Conservation (phyloP, 2,113 vertebrate genomes). For the Pteronura brasiliensis region DNA sequence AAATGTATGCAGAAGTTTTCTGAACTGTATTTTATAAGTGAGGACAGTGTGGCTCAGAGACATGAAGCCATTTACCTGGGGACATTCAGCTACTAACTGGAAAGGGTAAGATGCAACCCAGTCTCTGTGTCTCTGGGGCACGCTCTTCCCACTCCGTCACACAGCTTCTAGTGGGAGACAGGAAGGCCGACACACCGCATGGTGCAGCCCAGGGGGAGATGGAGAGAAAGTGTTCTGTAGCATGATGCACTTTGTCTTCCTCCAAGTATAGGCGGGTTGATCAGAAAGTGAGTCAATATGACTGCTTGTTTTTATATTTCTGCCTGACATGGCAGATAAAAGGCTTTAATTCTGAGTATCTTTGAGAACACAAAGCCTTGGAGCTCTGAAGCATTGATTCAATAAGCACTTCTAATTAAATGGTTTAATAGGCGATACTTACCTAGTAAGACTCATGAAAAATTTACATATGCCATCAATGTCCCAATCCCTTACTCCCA, state of each 20-base stretch:
- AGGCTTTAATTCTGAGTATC: slow-evolving; percentile 35
- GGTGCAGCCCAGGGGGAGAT: rapidly evolving
- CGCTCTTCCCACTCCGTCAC: too few relatives aligned
- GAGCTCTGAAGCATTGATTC: slow-evolving; percentile 36
- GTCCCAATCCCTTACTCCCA: neutral
- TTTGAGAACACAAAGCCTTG: slow-evolving; percentile 33
- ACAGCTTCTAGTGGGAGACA: too few relatives aligned
- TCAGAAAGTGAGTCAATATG: slow-evolving; percentile 48
- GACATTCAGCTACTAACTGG: neutral
- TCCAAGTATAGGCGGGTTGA: neutral
- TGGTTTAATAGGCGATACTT: slow-evolving; percentile 32
- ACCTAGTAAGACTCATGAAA: slow-evolving; percentile 37
- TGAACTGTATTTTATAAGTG: neutral
- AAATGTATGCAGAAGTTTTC: neutral
- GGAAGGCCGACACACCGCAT: neutral
- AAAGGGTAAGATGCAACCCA: neutral
- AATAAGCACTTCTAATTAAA: slow-evolving; percentile 42
- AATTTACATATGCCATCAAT: neutral
- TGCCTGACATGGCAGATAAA: slow-evolving; percentile 53
- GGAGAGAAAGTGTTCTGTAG: neutral
- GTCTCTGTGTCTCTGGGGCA: neutral
- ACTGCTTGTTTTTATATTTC: slow-evolving; percentile 39
- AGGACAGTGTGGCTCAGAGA: neutral
- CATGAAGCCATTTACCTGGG: neutral
- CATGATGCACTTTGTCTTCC: neutral